Percentiles rank a stretch among this genome's conserved stretches.
phyloP scores from a whole-genome alignment of 2,888 invertebrate genomes.

The Amiota mariae region DNA sequence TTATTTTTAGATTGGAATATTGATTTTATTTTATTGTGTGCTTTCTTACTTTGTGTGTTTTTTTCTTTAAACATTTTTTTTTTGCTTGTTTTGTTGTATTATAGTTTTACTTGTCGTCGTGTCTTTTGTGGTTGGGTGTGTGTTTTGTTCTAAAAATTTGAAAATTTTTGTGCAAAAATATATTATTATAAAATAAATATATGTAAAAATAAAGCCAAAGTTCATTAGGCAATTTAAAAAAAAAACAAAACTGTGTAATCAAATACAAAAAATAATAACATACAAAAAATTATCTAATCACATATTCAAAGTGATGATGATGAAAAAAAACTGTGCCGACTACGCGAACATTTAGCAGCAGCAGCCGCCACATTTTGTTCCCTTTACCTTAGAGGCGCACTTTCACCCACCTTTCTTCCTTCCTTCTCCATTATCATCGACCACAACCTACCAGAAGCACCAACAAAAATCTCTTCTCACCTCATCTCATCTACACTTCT shows the following conservation, averaged over 20 bases:
- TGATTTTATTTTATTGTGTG: conserved; percentile 53
- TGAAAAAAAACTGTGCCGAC: conserved; percentile 9
- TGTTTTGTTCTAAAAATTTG: conserved; percentile 18
- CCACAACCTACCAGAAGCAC: too few relatives aligned
- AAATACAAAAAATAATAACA: background rate
- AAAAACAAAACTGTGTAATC: conserved; percentile 27
- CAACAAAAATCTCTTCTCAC: too few relatives aligned
- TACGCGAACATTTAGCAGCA: too few relatives aligned
- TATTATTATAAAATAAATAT: too few relatives aligned
- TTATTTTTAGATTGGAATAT: conserved; percentile 66
- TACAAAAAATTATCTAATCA: conserved; percentile 35
- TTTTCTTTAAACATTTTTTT: conserved; percentile 29
- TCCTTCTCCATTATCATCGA: background rate
- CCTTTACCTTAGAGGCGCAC: too few relatives aligned
- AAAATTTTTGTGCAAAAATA: too few relatives aligned
- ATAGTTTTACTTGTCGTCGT: too few relatives aligned
- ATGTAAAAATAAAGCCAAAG: too few relatives aligned
- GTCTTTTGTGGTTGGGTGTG: conserved; percentile 29
- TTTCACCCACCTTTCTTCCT: background rate
- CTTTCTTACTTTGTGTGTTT: conserved; percentile 43
- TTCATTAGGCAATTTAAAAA: conserved; percentile 35
- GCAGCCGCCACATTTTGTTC: too few relatives aligned
- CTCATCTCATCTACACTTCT: too few relatives aligned
- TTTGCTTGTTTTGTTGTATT: too few relatives aligned
- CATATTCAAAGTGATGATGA: conserved; percentile 12